A percentile compares a stretch with the other conserved stretches of the same genome.
Conservation (phyloP, 2,113 vertebrate species). For the Rhinichthys klamathensis region DNA sequence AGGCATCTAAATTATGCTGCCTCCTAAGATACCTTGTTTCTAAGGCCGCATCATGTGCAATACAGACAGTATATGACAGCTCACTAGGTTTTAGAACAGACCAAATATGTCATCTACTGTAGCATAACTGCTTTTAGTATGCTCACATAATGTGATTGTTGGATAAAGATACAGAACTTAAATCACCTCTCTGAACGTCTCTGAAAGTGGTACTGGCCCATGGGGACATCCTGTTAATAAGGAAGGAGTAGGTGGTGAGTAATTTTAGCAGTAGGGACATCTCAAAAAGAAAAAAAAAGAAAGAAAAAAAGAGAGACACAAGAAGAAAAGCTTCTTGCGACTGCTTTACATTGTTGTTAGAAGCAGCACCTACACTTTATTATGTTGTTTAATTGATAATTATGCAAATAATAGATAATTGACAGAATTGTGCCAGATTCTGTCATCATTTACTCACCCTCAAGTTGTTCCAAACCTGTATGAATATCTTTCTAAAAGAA, state of each 20-base stretch:
- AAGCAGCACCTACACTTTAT: too few species aligned
- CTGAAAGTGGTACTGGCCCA: slow-evolving; percentile 95
- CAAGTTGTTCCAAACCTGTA: too few species aligned
- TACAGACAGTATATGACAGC: too few species aligned
- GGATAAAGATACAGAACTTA: slow-evolving; percentile 59
- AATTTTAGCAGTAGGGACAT: background rate
- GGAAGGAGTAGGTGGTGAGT: slow-evolving; percentile 5
- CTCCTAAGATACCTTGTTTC: too few species aligned
- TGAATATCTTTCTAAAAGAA: too few species aligned
- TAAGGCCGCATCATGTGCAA: too few species aligned
- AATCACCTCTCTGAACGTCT: slow-evolving; percentile 90
- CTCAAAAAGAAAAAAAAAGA: background rate
- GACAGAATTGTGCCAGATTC: background rate
- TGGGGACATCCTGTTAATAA: slow-evolving; percentile 85
- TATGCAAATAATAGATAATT: too few species aligned
- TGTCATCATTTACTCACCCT: too few species aligned
- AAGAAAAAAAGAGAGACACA: background rate
- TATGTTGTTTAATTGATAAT: too few species aligned
- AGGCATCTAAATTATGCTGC: too few species aligned
- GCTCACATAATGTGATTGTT: background rate
- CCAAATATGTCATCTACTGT: background rate
- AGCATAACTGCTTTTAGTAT: background rate
- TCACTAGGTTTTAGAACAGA: background rate
- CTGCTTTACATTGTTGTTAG: too few species aligned
- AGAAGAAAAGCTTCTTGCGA: background rate